phyloP scores from a whole-genome alignment of 2,888 invertebrate genomes.

The Rhagonycha fulva region DNA sequence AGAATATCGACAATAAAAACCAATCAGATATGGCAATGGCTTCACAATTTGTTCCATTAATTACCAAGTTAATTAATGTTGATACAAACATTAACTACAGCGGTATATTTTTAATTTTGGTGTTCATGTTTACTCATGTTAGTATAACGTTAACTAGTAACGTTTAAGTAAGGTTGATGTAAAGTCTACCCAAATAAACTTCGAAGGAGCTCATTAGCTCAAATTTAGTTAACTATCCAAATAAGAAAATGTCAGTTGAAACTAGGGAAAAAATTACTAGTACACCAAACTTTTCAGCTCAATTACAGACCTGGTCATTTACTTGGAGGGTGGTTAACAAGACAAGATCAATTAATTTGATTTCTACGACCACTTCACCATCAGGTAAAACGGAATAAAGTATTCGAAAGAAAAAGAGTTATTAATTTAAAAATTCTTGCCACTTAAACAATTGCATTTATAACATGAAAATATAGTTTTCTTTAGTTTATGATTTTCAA shows the following conservation, averaged over 20 bases:
- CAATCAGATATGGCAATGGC: background rate
- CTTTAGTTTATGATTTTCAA: conserved; percentile 46
- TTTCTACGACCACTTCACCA: too few relatives aligned
- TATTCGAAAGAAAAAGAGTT: background rate
- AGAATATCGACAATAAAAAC: too few relatives aligned
- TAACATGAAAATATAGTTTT: background rate
- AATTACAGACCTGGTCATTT: too few relatives aligned
- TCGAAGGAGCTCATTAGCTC: background rate
- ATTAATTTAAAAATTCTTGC: background rate
- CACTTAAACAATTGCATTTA: background rate
- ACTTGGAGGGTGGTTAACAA: too few relatives aligned
- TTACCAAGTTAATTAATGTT: background rate
- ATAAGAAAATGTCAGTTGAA: background rate
- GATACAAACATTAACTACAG: background rate
- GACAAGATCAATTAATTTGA: too few relatives aligned
- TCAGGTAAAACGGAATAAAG: too few relatives aligned
- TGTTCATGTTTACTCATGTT: background rate
- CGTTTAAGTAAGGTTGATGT: background rate
- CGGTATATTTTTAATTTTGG: background rate
- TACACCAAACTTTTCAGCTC: too few relatives aligned
- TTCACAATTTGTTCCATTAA: background rate
- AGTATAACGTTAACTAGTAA: background rate
- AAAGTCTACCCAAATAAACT: background rate
- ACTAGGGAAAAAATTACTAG: too few relatives aligned
- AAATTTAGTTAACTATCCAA: background rate